Evolutionary conservation across 2,888 invertebrate genomes (phyloP).

Genomic region (Agrochola litura): DNA sequence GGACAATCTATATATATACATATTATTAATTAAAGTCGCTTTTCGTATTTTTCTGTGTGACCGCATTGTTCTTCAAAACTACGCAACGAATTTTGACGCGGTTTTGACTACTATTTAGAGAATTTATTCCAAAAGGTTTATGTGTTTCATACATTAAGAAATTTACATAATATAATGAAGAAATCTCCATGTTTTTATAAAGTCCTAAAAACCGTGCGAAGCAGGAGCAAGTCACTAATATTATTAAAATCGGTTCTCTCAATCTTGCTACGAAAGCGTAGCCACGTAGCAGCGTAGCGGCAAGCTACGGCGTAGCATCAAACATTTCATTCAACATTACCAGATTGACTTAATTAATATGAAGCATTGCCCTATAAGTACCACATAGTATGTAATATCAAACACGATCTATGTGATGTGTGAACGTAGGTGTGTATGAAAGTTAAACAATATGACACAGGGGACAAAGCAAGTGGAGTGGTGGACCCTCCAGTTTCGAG

Average conservation of each 20-base stretch:
- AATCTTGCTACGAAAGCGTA: conserved; percentile 31
- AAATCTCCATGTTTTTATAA: neutral
- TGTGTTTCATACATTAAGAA: too few relatives aligned
- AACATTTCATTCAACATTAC: neutral
- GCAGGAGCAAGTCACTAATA: neutral
- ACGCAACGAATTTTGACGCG: neutral
- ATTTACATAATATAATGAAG: neutral
- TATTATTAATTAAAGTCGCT: neutral
- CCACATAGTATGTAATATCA: conserved; percentile 33
- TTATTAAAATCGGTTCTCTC: neutral
- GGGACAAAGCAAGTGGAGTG: conserved; percentile 85
- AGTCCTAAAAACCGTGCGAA: neutral
- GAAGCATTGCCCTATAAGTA: conserved; percentile 1
- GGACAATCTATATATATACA: neutral
- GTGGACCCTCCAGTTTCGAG: conserved; percentile 77
- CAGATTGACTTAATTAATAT: conserved; percentile 8
- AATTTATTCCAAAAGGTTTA: too few relatives aligned
- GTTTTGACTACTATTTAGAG: neutral
- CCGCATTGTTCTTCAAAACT: neutral
- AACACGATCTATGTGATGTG: conserved; percentile 51
- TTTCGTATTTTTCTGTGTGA: neutral
- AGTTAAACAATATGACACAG: conserved; percentile 85
- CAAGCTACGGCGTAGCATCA: conserved; percentile 39
- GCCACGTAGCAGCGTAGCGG: conserved; percentile 25
- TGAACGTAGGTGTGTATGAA: conserved; percentile 67